Evolutionary conservation across 2,113 vertebrate species (phyloP).

Genomic region (Heterotilapia buettikoferi): DNA sequence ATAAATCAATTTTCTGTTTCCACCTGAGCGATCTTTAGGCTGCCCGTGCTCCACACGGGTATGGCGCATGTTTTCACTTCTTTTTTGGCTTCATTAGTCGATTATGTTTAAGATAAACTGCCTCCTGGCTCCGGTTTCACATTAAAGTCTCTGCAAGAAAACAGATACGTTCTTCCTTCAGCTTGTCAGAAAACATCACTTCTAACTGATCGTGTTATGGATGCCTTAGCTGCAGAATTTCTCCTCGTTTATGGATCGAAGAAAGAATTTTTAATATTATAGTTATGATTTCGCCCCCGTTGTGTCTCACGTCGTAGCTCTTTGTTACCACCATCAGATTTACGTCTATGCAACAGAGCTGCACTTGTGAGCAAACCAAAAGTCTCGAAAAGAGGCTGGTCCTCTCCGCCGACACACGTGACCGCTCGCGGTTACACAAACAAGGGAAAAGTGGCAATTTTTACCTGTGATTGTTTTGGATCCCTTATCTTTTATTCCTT

Average conservation of each 20-base stretch:
- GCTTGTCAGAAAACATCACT: background rate
- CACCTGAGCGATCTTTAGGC: background rate
- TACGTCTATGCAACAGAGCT: conserved; percentile 37
- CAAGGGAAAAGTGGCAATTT: conserved; percentile 64
- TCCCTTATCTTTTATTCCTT: background rate
- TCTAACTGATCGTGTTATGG: background rate
- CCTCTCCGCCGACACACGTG: conserved; percentile 24
- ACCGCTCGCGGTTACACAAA: conserved; percentile 6
- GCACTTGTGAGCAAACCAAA: background rate
- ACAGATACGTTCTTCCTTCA: background rate
- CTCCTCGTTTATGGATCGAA: background rate
- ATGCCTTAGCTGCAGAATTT: background rate
- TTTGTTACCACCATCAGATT: background rate
- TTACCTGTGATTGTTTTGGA: conserved; percentile 15
- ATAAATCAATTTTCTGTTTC: background rate
- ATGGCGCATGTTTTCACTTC: background rate
- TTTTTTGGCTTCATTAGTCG: background rate
- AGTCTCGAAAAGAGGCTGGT: conserved; percentile 48
- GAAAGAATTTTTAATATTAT: background rate
- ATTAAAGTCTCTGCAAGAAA: background rate
- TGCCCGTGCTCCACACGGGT: background rate
- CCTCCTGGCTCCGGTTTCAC: background rate
- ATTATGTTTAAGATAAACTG: background rate
- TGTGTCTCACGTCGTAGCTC: background rate
- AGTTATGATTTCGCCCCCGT: background rate